These are phyloP conservation scores for Lophius piscatorius DNA, from an alignment of 2,113 vertebrate genomes.

Conservation along the genomic window DNA sequence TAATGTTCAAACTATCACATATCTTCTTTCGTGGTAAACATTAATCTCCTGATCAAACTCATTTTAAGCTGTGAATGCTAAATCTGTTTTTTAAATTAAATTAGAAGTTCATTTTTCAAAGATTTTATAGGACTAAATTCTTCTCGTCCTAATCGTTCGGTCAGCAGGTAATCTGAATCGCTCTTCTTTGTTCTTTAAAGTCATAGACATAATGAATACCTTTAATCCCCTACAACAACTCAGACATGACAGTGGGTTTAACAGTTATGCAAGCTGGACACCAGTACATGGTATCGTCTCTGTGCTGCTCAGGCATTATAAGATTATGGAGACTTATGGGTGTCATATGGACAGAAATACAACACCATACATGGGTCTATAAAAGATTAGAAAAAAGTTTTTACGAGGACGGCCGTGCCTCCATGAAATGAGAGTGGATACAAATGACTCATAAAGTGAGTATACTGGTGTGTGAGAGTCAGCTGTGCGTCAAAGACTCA, in stretches of 20 bases:
- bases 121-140: too few relatives aligned
- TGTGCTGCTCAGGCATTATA: slow-evolving; percentile 8
- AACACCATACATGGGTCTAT: slow-evolving; percentile 32
- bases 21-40: too few relatives aligned
- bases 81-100: too few relatives aligned
- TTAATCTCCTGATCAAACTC: too few relatives aligned
- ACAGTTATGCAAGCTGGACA: slow-evolving; percentile 16
- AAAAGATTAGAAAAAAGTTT: slow-evolving; percentile 30
- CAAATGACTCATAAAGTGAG: slow-evolving; percentile 40
- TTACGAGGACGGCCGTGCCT: slow-evolving; percentile 16
- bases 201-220: too few relatives aligned
- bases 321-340: slow-evolving; percentile 10
- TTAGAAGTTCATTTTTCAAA: too few relatives aligned
- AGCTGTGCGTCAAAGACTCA: slow-evolving; percentile 21
- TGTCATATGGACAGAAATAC: slow-evolving; percentile 21
- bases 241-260: slow-evolving; percentile 25
- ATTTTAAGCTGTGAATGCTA: too few relatives aligned
- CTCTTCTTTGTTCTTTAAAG: too few relatives aligned
- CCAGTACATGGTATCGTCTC: slow-evolving; percentile 13
- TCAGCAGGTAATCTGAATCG: background rate
- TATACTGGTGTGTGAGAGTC: too few relatives aligned
- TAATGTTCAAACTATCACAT: too few relatives aligned
- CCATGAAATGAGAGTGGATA: slow-evolving; percentile 43
- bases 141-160: too few relatives aligned
- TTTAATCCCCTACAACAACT: slow-evolving; percentile 13